Percentiles rank a stretch among this genome's conserved stretches.
phyloP scores from a whole-genome alignment of 2,113 vertebrate genomes.

The Parus major region DNA sequence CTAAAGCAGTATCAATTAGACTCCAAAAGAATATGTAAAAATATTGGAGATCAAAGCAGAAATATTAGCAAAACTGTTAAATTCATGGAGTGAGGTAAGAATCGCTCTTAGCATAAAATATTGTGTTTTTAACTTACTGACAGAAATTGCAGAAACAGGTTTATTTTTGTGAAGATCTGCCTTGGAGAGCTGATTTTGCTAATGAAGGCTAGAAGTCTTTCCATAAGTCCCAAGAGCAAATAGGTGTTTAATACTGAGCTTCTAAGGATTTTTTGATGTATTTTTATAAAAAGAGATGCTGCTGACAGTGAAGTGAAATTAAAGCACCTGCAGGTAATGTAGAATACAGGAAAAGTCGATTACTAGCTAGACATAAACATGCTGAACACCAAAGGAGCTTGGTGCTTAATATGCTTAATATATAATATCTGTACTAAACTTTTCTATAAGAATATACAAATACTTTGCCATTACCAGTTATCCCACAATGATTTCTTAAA shows the following conservation, averaged over 20 bases:
- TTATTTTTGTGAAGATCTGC: not conserved
- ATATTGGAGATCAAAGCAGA: not conserved
- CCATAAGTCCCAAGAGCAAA: not conserved
- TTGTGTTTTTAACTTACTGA: not conserved
- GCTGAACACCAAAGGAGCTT: not conserved
- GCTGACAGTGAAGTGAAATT: not conserved
- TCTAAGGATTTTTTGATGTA: not conserved
- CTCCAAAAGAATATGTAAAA: not conserved
- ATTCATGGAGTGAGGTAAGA: not conserved
- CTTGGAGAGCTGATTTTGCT: not conserved
- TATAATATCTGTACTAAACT: not conserved
- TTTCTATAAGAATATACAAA: not conserved
- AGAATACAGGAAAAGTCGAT: not conserved
- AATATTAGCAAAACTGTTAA: not conserved
- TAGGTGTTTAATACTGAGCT: not conserved
- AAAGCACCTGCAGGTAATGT: not conserved
- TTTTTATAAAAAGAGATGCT: not conserved
- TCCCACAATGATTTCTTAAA: not conserved
- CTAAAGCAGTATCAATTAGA: not conserved
- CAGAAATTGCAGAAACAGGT: not conserved
- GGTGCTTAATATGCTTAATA: not conserved
- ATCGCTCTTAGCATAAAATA: not conserved
- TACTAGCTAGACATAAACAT: not conserved
- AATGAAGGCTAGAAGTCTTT: not conserved
- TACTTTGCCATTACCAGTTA: not conserved